Base-by-base conservation (phyloP, 2,888 invertebrate species). In the Cosmorhoe ocellata region DNA sequence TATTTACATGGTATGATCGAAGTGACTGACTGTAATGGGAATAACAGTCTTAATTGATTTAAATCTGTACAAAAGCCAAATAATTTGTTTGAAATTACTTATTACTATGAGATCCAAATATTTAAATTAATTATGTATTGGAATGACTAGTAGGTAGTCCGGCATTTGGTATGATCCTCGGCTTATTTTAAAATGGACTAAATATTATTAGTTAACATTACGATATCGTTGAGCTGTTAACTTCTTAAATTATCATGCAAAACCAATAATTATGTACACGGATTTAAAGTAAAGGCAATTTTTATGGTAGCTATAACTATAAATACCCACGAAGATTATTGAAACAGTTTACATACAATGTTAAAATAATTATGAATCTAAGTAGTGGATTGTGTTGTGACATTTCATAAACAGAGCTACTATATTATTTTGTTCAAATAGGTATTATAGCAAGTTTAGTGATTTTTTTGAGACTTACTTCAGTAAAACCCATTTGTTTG, bases 1-100 rank as follows among this genome's bases (percentile, higher is more conserved):
- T 90, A 89, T 90, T 84, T 89, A 90, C 89, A 90, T 62, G 62
- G 69, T 84, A 86, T 86, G 81, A 86, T 85, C 84, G 82, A 67
- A 69, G 72, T 71, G 82, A 79, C 84, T 66, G 72, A 68, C 64
- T 70, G 69, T 39, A 36, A 59, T 59, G 67, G 61, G 61, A 61
- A 61, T 74, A 74, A 73, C 79, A 79, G 80, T 81, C 80, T 79
- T 77, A 69, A 64, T 72, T 72, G 75, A 79, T 71, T 67, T 53
- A 66, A 63, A 68, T 69, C 71, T 75, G 74, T 77, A 79, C 72
- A 79, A 71, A 76, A 69, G 69, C 71, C 65, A 68, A 71, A 74
- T 67, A 47, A 66, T 67, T 63, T 63, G 63, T 63, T 63, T 63
- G 59, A 64, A 64, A 67, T 58, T 58, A 56, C 55, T 69, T 71